phyloP scores from a whole-genome alignment of 2,888 invertebrate species.

The Microdon myrmicae region DNA sequence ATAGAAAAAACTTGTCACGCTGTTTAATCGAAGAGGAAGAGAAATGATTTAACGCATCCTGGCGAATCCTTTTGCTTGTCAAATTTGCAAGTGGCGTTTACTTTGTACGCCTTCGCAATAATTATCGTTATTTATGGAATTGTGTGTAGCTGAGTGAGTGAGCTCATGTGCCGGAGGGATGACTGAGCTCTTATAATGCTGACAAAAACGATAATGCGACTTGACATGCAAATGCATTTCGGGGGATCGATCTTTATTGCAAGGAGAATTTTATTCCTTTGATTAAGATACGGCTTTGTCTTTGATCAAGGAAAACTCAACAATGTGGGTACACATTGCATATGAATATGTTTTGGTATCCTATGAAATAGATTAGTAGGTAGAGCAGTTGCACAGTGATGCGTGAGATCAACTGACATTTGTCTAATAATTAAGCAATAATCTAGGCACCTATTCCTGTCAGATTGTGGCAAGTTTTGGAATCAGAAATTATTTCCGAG shows the following conservation, averaged over 20 bases:
- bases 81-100: slow-evolving; percentile 40
- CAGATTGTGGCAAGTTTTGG: too few relatives aligned
- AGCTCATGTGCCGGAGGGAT: slow-evolving; percentile 12
- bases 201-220: slow-evolving; percentile 21
- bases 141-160: slow-evolving; percentile 35
- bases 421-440: too few relatives aligned
- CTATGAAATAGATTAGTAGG: too few relatives aligned
- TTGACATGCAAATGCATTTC: slow-evolving; percentile 18
- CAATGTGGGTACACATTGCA: too few relatives aligned
- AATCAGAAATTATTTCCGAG: too few relatives aligned
- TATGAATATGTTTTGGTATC: too few relatives aligned
- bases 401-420: too few relatives aligned
- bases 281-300: slow-evolving; percentile 22
- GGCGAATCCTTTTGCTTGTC: slow-evolving; percentile 7
- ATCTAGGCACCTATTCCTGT: too few relatives aligned
- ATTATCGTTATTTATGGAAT: slow-evolving; percentile 44
- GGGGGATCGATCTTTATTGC: neutral
- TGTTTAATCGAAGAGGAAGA: slow-evolving; percentile 2
- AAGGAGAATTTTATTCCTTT: slow-evolving; percentile 19
- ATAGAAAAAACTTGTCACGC: too few relatives aligned
- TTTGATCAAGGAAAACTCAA: slow-evolving; percentile 28
- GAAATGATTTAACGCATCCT: slow-evolving; percentile 19
- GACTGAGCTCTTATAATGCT: slow-evolving; percentile 15
- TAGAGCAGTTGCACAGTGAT: too few relatives aligned
- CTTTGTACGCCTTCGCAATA: slow-evolving; percentile 34